phyloP scores from a whole-genome alignment of 1,140 invertebrate genomes.

The Paralvinella palmiformis region DNA sequence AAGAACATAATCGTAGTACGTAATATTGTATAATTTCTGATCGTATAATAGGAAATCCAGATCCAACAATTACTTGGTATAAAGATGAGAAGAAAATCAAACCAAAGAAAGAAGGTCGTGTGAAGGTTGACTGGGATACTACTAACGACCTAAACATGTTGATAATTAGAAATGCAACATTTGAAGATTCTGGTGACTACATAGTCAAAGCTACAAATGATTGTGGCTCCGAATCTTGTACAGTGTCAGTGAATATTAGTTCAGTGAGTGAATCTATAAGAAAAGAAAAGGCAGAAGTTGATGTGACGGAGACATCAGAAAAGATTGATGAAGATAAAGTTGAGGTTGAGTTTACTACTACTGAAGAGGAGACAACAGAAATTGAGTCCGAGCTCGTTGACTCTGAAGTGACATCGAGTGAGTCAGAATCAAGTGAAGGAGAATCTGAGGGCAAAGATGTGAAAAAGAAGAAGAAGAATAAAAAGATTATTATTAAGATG shows the following conservation, averaged over 20 bases:
- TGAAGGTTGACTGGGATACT: constrained; percentile 15
- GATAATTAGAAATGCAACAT: constrained; percentile 23
- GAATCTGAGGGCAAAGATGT: too few relatives aligned
- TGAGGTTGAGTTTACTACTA: neutral
- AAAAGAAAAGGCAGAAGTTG: neutral
- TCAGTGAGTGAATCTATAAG: neutral
- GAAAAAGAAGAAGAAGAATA: too few relatives aligned
- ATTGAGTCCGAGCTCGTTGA: neutral
- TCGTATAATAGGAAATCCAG: too few relatives aligned
- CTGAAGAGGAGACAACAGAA: neutral
- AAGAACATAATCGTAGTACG: too few relatives aligned
- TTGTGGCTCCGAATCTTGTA: too few relatives aligned
- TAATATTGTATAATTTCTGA: too few relatives aligned
- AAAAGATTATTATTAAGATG: too few relatives aligned
- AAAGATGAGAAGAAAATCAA: constrained; percentile 31
- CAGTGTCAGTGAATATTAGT: too few relatives aligned
- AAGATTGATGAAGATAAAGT: neutral
- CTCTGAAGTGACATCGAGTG: neutral
- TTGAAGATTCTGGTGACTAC: constrained; percentile 34
- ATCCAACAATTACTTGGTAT: constrained; percentile 72
- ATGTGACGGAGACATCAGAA: neutral
- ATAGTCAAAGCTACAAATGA: constrained; percentile 33
- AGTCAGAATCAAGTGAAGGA: constrained; percentile 1
- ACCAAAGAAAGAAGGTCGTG: constrained; percentile 24
- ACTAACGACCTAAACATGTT: neutral